phyloP scores from a whole-genome alignment of 92 coral and sea anemone species.

The Muricea muricata region DNA sequence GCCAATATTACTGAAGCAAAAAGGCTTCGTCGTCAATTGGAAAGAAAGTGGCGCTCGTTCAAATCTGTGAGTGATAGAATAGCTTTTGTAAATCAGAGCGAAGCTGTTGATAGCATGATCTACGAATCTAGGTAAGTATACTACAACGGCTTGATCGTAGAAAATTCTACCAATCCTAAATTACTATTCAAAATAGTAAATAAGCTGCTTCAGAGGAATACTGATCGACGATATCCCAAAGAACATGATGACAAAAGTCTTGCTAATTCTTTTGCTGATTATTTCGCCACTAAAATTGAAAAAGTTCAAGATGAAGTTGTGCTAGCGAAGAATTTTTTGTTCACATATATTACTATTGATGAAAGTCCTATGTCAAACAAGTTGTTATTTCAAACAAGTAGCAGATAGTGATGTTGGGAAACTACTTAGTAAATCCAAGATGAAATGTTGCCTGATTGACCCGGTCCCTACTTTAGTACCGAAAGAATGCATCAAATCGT shows the following conservation, averaged over 20 bases:
- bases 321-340: not conserved
- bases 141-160: conserved; percentile 17
- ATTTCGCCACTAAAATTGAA: not conserved
- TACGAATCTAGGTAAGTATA: conserved; percentile 27
- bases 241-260: too few relatives aligned
- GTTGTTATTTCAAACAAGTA: conserved; percentile 15
- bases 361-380: too few relatives aligned
- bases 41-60: conserved; percentile 38
- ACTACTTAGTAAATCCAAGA: conserved; percentile 37
- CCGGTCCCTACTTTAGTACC: conserved; percentile 42
- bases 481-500: conserved; percentile 30
- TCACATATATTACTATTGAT: not conserved
- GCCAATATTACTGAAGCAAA: conserved; percentile 36
- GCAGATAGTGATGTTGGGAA: conserved; percentile 35
- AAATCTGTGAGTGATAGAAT: not conserved
- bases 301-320: not conserved
- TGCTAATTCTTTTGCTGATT: too few relatives aligned
- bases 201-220: too few relatives aligned
- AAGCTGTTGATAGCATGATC: conserved; percentile 14
- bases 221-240: too few relatives aligned
- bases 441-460: conserved; percentile 48
- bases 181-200: too few relatives aligned
- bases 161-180: too few relatives aligned
- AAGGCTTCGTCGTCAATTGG: conserved; percentile 5
- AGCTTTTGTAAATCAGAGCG: too few relatives aligned